Evolutionary conservation across 37 sponge, comb jelly and placozoan species (phyloP).

Genomic region (Petrosia ficiformis): DNA sequence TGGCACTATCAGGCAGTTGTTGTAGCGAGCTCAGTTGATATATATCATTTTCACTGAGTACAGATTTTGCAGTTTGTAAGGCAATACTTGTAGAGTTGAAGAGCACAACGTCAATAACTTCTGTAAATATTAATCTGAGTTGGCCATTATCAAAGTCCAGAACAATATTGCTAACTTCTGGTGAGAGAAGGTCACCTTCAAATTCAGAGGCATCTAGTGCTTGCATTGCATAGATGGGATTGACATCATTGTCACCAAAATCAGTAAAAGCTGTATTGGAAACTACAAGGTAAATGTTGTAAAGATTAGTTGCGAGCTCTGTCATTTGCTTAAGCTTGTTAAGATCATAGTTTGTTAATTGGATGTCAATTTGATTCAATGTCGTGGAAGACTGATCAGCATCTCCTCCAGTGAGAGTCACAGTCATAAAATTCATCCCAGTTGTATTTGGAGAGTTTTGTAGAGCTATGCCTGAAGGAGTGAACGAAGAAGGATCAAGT

Average conservation of each 20-base stretch:
- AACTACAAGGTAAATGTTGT: slow-evolving; percentile 55
- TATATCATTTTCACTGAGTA: background rate
- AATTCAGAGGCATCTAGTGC: slow-evolving; percentile 53
- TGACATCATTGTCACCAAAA: slow-evolving; percentile 71
- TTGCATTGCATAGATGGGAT: slow-evolving; percentile 60
- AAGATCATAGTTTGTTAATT: slow-evolving; percentile 63
- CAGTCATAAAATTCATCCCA: slow-evolving; percentile 39
- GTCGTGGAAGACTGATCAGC: slow-evolving; percentile 41
- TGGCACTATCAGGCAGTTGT: slow-evolving; percentile 1
- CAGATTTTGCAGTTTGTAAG: slow-evolving; percentile 41
- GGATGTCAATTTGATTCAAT: slow-evolving; percentile 63
- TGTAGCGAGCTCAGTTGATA: slow-evolving; percentile 31
- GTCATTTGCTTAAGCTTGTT: slow-evolving; percentile 64
- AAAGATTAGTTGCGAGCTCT: slow-evolving; percentile 58
- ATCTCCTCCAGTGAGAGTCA: slow-evolving; percentile 81
- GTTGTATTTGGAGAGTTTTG: slow-evolving; percentile 64
- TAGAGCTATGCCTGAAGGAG: slow-evolving; percentile 59
- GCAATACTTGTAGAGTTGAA: slow-evolving; percentile 57
- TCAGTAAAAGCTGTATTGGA: slow-evolving; percentile 56
- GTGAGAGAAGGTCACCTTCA: slow-evolving; percentile 54
- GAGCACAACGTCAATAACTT: slow-evolving; percentile 46
- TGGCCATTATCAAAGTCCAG: slow-evolving; percentile 69
- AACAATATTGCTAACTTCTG: slow-evolving; percentile 39
- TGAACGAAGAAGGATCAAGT: slow-evolving; percentile 78
- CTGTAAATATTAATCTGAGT: slow-evolving; percentile 58